These are phyloP conservation scores for Phaethon lepturus DNA, from an alignment of 2,113 vertebrate species.

Conservation along the genomic window DNA sequence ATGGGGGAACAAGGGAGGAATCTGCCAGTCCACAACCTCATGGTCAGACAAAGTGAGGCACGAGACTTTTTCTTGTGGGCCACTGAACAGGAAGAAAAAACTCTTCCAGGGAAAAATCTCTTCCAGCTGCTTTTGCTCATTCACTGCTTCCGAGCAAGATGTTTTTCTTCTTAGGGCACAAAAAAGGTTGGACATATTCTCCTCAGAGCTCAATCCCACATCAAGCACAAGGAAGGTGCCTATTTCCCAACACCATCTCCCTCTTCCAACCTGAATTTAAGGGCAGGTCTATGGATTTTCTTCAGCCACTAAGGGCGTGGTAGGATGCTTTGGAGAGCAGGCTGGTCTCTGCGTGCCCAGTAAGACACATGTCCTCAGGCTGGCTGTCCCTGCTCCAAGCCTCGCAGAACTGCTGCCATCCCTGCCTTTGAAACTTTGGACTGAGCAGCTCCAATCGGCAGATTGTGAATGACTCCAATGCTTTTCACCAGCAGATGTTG, in stretches of 20 bases:
- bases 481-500: background rate
- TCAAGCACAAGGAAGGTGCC: background rate
- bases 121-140: background rate
- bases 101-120: background rate
- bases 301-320: background rate
- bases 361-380: background rate
- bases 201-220: background rate
- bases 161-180: background rate
- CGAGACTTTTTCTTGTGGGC: background rate
- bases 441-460: background rate
- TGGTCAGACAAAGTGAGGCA: background rate
- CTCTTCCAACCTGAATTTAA: background rate
- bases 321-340: background rate
- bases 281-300: background rate
- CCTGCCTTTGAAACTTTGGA: background rate
- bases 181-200: background rate
- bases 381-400: background rate
- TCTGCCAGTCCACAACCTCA: background rate
- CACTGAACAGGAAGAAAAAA: background rate
- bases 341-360: background rate
- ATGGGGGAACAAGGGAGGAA: background rate
- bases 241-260: background rate
- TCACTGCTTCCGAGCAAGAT: background rate
- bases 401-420: background rate
- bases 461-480: background rate